Evolutionary conservation across 1,140 invertebrate genomes (phyloP), one percentile per base, ranked within the genome.

Genomic region (Drosophila parabipectinata): DNA sequence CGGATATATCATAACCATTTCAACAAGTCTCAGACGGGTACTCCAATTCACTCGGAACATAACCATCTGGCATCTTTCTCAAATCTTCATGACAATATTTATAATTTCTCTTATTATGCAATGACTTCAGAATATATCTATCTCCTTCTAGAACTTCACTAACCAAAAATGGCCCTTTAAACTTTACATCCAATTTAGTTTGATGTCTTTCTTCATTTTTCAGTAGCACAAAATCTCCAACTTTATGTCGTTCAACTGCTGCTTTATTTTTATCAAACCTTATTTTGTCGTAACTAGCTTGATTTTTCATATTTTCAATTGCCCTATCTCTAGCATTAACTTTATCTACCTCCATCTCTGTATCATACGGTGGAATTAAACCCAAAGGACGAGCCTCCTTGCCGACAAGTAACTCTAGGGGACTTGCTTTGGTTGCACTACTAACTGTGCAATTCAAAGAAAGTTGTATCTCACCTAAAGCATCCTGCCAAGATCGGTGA

Each of bases 171-270:
- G 53, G 53, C 39, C 53, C 53, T 41, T 55, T 55, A 41, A 55
- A 55, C 37, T 55, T 55, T 39, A 5, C 37, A 55, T 41, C 37
- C 21, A 55, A 41, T 41, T 55, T 41, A 41, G 53, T 55, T 55
- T 55, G 53, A 55, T 55, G 53, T 3, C 53, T 10, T 55, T 55
- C 53, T 41, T 55, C 12, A 55, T 41, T 55, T 55, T 39, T 55
- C 37, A 55, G 53, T 41, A 55, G 39, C 24, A 55, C 53, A 41
- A 28, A 18, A 18, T 18, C 18, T 18, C 18, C 18, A 18, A 18
- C 18, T 18, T 18, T 18, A 18, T 18, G 18, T 18, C 18, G 18
- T 18, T 18, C 18, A 18, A 18, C 18, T 18, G 18, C 18, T 18
- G 18, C 18, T 18, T 18, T 18, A 18, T 18, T 18, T 18, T 18